phyloP scores from a whole-genome alignment of 2,113 vertebrate species.

The Petrocephalus zakoni region DNA sequence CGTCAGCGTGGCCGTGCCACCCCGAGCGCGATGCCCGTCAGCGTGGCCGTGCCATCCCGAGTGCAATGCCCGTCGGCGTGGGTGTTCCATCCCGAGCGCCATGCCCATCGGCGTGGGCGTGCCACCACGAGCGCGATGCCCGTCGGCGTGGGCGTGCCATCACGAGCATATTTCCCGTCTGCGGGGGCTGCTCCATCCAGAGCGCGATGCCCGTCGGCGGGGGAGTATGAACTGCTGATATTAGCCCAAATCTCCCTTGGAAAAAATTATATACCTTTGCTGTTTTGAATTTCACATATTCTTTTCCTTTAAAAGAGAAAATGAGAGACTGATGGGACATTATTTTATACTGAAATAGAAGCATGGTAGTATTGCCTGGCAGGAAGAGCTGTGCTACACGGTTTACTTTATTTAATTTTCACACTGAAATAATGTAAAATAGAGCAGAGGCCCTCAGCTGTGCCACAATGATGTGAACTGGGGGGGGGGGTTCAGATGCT shows the following conservation, averaged over 20 bases:
- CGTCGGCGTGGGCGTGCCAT: not conserved
- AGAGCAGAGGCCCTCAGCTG: not conserved
- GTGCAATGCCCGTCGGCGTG: no score
- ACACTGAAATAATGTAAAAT: not conserved
- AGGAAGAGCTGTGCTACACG: not conserved
- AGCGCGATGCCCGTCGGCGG: no score
- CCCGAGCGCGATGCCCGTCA: not conserved
- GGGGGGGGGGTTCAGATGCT: not conserved
- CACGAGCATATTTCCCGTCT: no score
- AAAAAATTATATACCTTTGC: not conserved
- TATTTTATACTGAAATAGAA: not conserved
- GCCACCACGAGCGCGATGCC: not conserved
- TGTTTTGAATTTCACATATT: not conserved
- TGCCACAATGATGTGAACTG: not conserved
- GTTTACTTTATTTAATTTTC: not conserved
- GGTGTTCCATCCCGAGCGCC: no score
- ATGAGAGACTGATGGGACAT: not conserved
- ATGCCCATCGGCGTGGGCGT: not conserved
- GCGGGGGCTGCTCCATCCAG: no score
- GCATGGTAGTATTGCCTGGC: not conserved
- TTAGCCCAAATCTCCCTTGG: not conserved
- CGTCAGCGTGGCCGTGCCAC: no score
- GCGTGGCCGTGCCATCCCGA: not conserved
- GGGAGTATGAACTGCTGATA: no score
- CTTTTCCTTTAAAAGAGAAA: not conserved